Conservation (phyloP, 2,113 vertebrate genomes). For the Mesoclemmys tuberculata region DNA sequence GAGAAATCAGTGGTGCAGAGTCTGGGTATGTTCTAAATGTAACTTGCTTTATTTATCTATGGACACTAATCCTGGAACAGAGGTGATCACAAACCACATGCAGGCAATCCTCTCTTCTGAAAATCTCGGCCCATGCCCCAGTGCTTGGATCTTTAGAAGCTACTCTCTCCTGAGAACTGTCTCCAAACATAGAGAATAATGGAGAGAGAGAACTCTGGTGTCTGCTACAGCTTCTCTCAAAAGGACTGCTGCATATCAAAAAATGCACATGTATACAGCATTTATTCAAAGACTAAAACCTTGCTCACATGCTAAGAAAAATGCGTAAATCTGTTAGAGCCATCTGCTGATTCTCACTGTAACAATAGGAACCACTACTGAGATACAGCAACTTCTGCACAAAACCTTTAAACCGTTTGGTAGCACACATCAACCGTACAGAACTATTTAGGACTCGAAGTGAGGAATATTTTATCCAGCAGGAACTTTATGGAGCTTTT, state of each 20-base stretch:
- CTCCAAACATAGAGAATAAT: constrained; percentile 10
- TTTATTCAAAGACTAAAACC: constrained; percentile 26
- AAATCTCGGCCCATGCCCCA: neutral
- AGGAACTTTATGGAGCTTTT: neutral
- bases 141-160: neutral
- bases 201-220: neutral
- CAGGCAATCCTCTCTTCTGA: neutral
- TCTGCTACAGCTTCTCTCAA: constrained; percentile 47
- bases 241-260: constrained; percentile 15
- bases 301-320: constrained; percentile 18
- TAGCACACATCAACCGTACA: neutral
- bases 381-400: neutral
- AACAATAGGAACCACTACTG: neutral
- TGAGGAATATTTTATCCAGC: neutral
- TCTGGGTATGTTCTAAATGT: neutral
- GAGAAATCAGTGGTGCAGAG: neutral
- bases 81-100: neutral
- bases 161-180: neutral
- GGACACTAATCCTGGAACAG: neutral
- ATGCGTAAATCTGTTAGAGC: neutral
- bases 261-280: constrained; percentile 22
- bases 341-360: neutral
- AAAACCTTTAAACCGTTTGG: neutral
- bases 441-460: neutral
- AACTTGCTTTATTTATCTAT: neutral